Evolutionary conservation across 2,797 vertebrate genomes (phyloP), one percentile per base, ranked within the genome.

Genomic region (Labeo calbasu): DNA sequence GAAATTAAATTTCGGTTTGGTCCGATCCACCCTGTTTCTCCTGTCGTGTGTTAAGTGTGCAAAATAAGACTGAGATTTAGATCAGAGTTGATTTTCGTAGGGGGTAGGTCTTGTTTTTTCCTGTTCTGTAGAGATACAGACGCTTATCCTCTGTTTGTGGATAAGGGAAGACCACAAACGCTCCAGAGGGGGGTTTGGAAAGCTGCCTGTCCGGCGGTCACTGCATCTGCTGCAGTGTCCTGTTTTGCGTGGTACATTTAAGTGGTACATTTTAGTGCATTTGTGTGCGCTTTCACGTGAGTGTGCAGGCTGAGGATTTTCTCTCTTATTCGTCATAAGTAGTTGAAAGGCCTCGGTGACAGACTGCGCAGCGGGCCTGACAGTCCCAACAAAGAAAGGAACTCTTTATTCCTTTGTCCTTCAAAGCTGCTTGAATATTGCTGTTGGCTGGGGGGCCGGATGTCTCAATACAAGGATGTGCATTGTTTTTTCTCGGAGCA

Each of bases 341-440:
- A 63, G 82, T 88, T 87, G 72, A 85, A 87, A 87, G 55, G 85
- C 84, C 66, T 81, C n/a, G 63, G 79, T 81, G 84, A 88, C 68
- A 85, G 86, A 84, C 82, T 83, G 51, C 32, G n/a, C 81, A 86
- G 84, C 19, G 17, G 85, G 87, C 77, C 77, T 85, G 86, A 86
- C 87, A 88, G 81, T 83, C 63, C 71, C 75, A 81, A 82, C 77
- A 75, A 87, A 88, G 83, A 89, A 87, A 87, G 87, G 79, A 79
- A 80, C 65, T 68, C 87, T 87, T 88, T 85, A 78, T 88, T 89
- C 72, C 63, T 78, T 53, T 81, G 87, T 85, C 86, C 86, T 86
- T 89, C 88, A 88, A 89, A 87, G 88, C 88, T 83, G 81, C 86
- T 82, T 85, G 87, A 89, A 86, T 85, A 85, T 86, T 87, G 84